Evolutionary conservation across 2,797 vertebrate species (phyloP).

Genomic region (Tokudaia tokunoshimensis): DNA sequence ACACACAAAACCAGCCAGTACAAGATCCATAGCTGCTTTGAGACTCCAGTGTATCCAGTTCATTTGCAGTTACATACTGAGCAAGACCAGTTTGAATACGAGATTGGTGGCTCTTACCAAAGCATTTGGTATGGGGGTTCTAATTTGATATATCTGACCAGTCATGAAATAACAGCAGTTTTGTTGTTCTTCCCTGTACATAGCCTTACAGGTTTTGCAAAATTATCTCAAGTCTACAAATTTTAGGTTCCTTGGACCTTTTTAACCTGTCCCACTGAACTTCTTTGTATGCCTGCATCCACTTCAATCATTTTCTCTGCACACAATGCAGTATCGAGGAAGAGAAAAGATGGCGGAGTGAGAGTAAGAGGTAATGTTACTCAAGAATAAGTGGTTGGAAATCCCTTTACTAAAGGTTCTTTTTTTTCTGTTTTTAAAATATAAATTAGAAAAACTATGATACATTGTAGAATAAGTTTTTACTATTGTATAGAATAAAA

Average conservation of each 20-base stretch:
- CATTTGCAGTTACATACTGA: neutral
- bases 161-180: neutral
- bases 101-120: neutral
- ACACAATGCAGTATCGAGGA: neutral
- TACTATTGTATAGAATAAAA: conserved; percentile 4
- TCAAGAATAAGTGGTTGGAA: neutral
- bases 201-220: neutral
- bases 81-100: neutral
- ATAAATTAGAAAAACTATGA: neutral
- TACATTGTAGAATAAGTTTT: neutral
- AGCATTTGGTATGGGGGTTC: neutral
- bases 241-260: neutral
- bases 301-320: neutral
- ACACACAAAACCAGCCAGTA: too few species aligned
- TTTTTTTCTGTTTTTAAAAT: neutral
- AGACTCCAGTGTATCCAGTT: neutral
- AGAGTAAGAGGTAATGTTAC: neutral
- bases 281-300: neutral
- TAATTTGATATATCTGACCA: neutral
- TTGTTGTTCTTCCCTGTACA: neutral
- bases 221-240: neutral
- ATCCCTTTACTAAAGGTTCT: neutral
- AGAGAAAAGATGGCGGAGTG: neutral
- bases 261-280: neutral
- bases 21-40: neutral